Percentiles rank a stretch among this genome's conserved stretches.
Evolutionary conservation across 2,888 invertebrate species (phyloP).

Genomic region (Pollenia amentaria): DNA sequence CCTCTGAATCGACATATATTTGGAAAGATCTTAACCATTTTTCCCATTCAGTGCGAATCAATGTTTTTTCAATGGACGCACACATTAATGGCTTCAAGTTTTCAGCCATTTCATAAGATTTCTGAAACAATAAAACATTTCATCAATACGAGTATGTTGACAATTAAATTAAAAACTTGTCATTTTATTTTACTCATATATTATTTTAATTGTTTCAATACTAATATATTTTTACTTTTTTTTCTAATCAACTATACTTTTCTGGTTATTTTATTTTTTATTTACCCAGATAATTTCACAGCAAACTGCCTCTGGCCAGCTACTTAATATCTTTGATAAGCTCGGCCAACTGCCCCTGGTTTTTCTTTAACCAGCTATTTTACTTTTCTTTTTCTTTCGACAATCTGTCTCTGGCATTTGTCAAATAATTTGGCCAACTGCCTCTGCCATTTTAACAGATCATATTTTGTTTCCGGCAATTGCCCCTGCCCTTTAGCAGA

Average conservation of each 20-base stretch:
- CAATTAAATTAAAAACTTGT: constrained; percentile 36
- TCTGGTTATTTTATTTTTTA: constrained; percentile 23
- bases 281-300: constrained; percentile 37
- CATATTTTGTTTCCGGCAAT: constrained; percentile 34
- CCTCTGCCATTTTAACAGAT: constrained; percentile 40
- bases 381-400: no score
- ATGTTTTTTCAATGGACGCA: constrained; percentile 51
- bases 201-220: constrained; percentile 18
- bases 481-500: constrained; percentile 48
- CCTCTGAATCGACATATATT: constrained; percentile 59
- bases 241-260: constrained; percentile 27
- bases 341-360: constrained; percentile 17
- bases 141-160: constrained; percentile 40
- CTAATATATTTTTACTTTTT: background rate
- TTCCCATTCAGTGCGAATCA: constrained; percentile 59
- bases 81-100: constrained; percentile 50
- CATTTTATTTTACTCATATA: constrained; percentile 34
- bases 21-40: constrained; percentile 62
- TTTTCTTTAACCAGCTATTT: no score
- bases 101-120: constrained; percentile 37
- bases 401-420: no score
- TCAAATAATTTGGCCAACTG: no score
- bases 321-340: constrained; percentile 25
- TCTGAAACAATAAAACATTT: constrained; percentile 43
- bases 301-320: constrained; percentile 41